Evolutionary conservation across 1,140 invertebrate genomes (phyloP).

Genomic region (Camponotus vicinus): DNA sequence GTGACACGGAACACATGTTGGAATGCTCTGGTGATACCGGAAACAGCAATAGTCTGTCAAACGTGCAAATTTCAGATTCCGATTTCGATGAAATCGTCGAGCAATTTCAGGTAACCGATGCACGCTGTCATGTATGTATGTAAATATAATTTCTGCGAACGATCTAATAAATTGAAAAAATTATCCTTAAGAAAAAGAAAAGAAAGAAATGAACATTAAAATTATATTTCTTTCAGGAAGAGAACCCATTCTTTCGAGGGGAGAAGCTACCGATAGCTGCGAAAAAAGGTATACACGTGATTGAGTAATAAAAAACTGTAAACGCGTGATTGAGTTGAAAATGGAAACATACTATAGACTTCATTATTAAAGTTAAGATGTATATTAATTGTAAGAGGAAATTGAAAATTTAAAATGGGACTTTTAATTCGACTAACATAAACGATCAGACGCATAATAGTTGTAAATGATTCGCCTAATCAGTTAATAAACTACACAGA

Average conservation of each 20-base stretch:
- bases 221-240: conserved; percentile 85
- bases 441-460: conserved; percentile 22
- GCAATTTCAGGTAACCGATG: conserved; percentile 86
- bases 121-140: background rate
- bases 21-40: conserved; percentile 90
- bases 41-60: conserved; percentile 80
- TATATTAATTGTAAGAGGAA: background rate
- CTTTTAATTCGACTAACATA: conserved; percentile 4
- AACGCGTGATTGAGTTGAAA: conserved; percentile 1
- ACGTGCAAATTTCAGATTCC: conserved; percentile 82
- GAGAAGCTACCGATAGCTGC: conserved; percentile 95
- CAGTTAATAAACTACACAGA: conserved; percentile 28
- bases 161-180: background rate
- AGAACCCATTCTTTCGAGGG: conserved; percentile 92
- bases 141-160: background rate
- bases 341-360: background rate
- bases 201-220: background rate
- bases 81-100: conserved; percentile 87
- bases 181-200: background rate
- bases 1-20: conserved; percentile 99
- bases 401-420: background rate
- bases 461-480: background rate
- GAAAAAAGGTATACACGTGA: conserved; percentile 93
- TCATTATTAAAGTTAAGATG: conserved; percentile 24
- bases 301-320: conserved; percentile 73